Percentiles rank a stretch among this genome's conserved stretches.
These are phyloP conservation scores for Ephialtes manifestator DNA, from an alignment of 2,888 invertebrate species.

Conservation along the genomic window DNA sequence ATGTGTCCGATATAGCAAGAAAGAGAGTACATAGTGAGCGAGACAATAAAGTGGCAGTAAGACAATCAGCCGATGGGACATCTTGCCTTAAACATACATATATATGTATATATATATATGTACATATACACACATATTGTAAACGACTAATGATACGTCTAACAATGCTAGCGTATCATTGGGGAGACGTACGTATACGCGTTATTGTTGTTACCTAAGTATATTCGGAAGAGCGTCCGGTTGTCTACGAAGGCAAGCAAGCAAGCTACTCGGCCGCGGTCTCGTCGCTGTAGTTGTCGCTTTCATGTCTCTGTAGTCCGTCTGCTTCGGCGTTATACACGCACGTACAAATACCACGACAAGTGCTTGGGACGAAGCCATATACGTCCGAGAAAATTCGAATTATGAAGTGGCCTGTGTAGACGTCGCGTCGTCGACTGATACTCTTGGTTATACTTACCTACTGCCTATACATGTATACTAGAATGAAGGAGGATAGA, in stretches of 20 bases:
- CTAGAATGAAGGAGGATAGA: neutral
- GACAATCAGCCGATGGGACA: neutral
- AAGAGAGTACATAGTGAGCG: neutral
- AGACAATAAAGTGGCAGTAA: slow-evolving; percentile 13
- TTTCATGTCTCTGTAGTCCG: neutral
- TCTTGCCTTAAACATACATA: neutral
- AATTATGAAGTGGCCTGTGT: slow-evolving; percentile 70
- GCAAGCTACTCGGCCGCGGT: neutral
- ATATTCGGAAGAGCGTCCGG: slow-evolving; percentile 51
- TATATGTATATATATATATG: neutral
- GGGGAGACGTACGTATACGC: slow-evolving; percentile 13
- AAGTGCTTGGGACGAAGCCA: slow-evolving; percentile 45
- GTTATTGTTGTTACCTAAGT: slow-evolving; percentile 48
- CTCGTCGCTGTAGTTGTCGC: slow-evolving; percentile 6
- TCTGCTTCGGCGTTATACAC: neutral
- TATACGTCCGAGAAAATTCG: slow-evolving; percentile 70
- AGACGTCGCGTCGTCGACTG: slow-evolving; percentile 66
- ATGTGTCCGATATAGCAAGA: neutral
- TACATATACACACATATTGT: neutral
- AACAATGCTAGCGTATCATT: slow-evolving; percentile 47
- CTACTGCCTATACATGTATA: slow-evolving; percentile 35
- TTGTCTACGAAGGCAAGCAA: slow-evolving; percentile 11
- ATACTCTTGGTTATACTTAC: slow-evolving; percentile 61
- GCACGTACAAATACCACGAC: slow-evolving; percentile 12
- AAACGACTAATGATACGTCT: slow-evolving; percentile 10